Conservation (phyloP, 2,113 vertebrate genomes). For the Rynchops niger region DNA sequence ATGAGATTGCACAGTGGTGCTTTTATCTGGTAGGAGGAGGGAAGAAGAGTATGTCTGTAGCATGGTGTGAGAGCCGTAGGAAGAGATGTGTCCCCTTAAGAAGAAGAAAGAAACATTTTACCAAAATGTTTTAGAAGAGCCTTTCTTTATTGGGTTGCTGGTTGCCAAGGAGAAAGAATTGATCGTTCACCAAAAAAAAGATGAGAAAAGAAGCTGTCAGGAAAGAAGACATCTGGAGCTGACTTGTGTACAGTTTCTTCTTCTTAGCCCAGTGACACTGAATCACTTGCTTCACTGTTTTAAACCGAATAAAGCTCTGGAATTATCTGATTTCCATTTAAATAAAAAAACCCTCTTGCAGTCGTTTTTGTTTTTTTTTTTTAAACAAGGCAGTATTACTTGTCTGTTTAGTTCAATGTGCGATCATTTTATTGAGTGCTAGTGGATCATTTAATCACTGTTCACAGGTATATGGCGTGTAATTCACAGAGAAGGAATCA, state of each 20-base stretch:
- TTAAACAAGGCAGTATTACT: neutral
- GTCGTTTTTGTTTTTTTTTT: neutral
- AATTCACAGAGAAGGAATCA: neutral
- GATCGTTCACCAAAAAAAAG: neutral
- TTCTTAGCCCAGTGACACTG: neutral
- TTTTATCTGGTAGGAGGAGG: slow-evolving; percentile 23
- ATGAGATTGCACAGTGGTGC: neutral
- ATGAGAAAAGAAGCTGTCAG: slow-evolving; percentile 2
- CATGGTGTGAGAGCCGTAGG: neutral
- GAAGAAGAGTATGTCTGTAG: neutral
- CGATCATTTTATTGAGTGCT: neutral
- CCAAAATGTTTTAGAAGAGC: slow-evolving; percentile 13
- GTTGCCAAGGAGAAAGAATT: slow-evolving; percentile 55
- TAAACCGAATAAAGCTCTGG: neutral
- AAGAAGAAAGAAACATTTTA: slow-evolving; percentile 33
- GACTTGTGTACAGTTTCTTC: neutral
- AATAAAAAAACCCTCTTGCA: neutral
- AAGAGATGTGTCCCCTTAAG: neutral
- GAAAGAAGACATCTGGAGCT: slow-evolving; percentile 31
- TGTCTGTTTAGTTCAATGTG: neutral
- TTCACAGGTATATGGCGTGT: neutral
- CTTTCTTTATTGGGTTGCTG: neutral
- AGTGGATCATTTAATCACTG: neutral
- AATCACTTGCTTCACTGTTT: slow-evolving; percentile 5
- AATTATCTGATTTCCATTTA: neutral